These are phyloP conservation scores for Steinernema scapterisci DNA, from an alignment of 2,888 invertebrate genomes.

Conservation along the genomic window DNA sequence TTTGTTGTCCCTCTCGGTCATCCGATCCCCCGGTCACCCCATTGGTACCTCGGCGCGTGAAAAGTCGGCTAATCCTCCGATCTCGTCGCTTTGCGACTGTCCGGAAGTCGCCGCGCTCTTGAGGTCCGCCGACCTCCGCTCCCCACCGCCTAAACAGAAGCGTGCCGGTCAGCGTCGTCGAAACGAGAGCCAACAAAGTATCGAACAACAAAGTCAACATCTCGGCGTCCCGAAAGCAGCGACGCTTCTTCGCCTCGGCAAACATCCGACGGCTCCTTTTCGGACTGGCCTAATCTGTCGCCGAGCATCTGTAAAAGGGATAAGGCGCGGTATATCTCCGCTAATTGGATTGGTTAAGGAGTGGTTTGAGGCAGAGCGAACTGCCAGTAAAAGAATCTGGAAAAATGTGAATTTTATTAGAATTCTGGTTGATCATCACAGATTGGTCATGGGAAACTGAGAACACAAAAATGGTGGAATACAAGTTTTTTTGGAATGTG, in stretches of 20 bases:
- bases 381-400: too few species aligned
- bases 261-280: not conserved
- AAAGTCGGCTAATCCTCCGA: slow-evolving; percentile 28
- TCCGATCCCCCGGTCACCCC: slow-evolving; percentile 12
- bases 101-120: slow-evolving; percentile 22
- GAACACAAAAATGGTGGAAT: not conserved
- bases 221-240: slow-evolving; percentile 28
- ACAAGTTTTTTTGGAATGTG: slow-evolving; percentile 5
- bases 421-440: slow-evolving; percentile 2
- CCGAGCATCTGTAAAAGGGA: not conserved
- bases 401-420: not conserved
- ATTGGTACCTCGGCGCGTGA: slow-evolving; percentile 14
- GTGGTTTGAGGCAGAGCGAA: too few species aligned
- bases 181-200: slow-evolving; percentile 18
- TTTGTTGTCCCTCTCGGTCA: slow-evolving; percentile 1
- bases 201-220: slow-evolving; percentile 31
- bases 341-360: too few species aligned
- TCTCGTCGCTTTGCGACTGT: slow-evolving; percentile 30
- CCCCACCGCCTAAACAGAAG: not conserved
- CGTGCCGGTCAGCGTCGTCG: slow-evolving; percentile 24
- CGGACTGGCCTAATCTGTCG: slow-evolving; percentile 27
- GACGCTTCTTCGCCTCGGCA: slow-evolving; percentile 5
- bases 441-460: slow-evolving; percentile 25
- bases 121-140: slow-evolving; percentile 16
- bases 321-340: not conserved